Evolutionary conservation across 2,797 vertebrate genomes (phyloP).

Genomic region (Phyllotis vaccarum): DNA sequence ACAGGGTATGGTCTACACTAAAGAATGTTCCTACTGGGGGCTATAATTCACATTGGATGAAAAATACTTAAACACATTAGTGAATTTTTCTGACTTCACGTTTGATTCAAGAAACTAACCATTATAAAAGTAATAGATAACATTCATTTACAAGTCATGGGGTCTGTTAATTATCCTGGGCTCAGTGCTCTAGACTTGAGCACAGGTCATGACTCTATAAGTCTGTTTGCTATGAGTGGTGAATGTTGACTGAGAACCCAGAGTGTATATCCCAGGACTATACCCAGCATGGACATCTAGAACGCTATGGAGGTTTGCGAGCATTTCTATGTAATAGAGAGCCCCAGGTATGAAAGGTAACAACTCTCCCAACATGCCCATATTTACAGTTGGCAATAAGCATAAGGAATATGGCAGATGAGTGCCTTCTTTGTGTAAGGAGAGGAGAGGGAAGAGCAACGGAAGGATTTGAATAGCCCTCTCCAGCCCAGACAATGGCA

Average conservation of each 20-base stretch:
- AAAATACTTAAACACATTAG: neutral
- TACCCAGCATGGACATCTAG: neutral
- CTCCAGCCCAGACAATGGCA: neutral
- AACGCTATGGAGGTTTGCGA: neutral
- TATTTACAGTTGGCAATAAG: neutral
- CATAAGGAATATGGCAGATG: neutral
- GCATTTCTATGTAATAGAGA: neutral
- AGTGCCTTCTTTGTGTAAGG: neutral
- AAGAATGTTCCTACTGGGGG: neutral
- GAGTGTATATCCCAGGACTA: neutral
- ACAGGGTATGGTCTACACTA: neutral
- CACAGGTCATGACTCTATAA: neutral
- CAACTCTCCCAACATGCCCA: neutral
- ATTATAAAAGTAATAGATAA: slow-evolving; percentile 30
- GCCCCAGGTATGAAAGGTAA: neutral
- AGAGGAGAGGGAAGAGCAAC: neutral
- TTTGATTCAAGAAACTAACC: neutral
- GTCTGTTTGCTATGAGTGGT: neutral
- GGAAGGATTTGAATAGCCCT: neutral
- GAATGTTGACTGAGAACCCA: neutral
- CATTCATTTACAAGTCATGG: neutral
- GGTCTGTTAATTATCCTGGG: neutral
- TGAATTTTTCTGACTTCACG: slow-evolving; percentile 26
- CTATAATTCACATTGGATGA: neutral
- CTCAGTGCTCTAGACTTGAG: neutral